phyloP scores from a whole-genome alignment of 2,888 invertebrate species.

The Altica lythri region DNA sequence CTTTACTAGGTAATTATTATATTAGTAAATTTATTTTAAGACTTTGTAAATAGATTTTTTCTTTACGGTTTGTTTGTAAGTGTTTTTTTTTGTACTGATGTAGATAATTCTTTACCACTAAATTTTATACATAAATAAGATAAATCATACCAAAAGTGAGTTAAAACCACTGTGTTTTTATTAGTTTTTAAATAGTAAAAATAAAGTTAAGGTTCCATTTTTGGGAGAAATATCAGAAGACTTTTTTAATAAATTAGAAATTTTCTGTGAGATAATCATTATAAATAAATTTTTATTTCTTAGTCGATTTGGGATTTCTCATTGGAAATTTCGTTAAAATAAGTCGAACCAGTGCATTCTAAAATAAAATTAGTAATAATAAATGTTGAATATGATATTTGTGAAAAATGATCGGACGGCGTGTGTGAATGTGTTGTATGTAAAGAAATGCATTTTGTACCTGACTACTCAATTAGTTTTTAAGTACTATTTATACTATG shows the following conservation, averaged over 20 bases:
- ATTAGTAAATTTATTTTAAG: slow-evolving; percentile 21
- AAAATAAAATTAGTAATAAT: slow-evolving; percentile 21
- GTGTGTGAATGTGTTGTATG: slow-evolving; percentile 27
- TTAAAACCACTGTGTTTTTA: slow-evolving; percentile 13
- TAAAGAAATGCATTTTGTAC: slow-evolving; percentile 40
- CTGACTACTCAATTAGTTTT: slow-evolving; percentile 40
- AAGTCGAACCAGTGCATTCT: slow-evolving; percentile 25
- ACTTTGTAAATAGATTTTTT: slow-evolving; percentile 30
- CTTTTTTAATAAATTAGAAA: slow-evolving; percentile 9
- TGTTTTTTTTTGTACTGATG: slow-evolving; percentile 36
- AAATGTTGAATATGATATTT: slow-evolving; percentile 10
- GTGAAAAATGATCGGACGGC: slow-evolving; percentile 17
- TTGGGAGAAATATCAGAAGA: slow-evolving; percentile 20
- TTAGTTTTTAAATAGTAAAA: slow-evolving; percentile 5
- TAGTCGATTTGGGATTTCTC: slow-evolving; percentile 1
- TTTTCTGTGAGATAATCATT: slow-evolving; percentile 2
- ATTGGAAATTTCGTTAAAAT: slow-evolving; percentile 9
- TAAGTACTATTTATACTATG: slow-evolving; percentile 40
- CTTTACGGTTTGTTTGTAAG: slow-evolving; percentile 28
- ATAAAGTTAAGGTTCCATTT: slow-evolving; percentile 7
- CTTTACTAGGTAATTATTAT: too few species aligned
- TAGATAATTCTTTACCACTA: slow-evolving; percentile 23
- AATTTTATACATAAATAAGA: slow-evolving; percentile 20
- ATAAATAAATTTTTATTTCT: too few species aligned
- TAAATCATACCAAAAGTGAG: slow-evolving; percentile 25